Conservation (phyloP, 2,888 invertebrate species). For the Pilophorus perplexus region DNA sequence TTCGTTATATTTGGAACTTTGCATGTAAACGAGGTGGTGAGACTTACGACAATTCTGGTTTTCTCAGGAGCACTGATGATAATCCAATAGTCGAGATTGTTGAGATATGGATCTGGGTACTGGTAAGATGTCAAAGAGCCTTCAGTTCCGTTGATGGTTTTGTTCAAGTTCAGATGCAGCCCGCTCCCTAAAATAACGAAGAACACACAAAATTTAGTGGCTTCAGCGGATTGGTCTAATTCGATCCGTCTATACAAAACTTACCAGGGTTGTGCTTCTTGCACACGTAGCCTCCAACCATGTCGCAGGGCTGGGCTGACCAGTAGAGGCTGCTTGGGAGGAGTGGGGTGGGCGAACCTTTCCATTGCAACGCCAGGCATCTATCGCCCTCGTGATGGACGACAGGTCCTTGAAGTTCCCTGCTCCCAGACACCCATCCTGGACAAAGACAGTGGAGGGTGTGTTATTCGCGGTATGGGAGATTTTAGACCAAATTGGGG, state of each 20-base stretch:
- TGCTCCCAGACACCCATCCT: slow-evolving; percentile 33
- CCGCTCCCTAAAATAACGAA: slow-evolving; percentile 22
- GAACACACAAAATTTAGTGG: no score
- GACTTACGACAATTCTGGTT: slow-evolving; percentile 60
- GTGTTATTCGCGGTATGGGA: no score
- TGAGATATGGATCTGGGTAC: slow-evolving; percentile 69
- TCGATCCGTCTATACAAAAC: no score
- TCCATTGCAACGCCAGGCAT: slow-evolving; percentile 65
- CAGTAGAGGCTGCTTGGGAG: slow-evolving; percentile 70
- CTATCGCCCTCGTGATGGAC: slow-evolving; percentile 45
- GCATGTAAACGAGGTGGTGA: no score
- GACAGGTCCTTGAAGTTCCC: slow-evolving; percentile 19
- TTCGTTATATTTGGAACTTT: no score
- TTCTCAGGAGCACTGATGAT: slow-evolving; percentile 52
- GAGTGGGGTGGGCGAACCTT: slow-evolving; percentile 62
- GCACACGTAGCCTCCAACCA: slow-evolving; percentile 69
- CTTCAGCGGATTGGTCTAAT: no score
- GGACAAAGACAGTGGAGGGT: no score
- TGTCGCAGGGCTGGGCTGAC: slow-evolving; percentile 63
- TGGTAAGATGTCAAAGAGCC: slow-evolving; percentile 68
- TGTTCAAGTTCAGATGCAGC: slow-evolving; percentile 57
- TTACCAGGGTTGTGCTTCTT: slow-evolving; percentile 52
- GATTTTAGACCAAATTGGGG: no score
- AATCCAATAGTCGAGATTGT: slow-evolving; percentile 51
- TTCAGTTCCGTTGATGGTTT: slow-evolving; percentile 63